phyloP scores from a whole-genome alignment of 2,797 vertebrate genomes.

The Euthynnus affinis region DNA sequence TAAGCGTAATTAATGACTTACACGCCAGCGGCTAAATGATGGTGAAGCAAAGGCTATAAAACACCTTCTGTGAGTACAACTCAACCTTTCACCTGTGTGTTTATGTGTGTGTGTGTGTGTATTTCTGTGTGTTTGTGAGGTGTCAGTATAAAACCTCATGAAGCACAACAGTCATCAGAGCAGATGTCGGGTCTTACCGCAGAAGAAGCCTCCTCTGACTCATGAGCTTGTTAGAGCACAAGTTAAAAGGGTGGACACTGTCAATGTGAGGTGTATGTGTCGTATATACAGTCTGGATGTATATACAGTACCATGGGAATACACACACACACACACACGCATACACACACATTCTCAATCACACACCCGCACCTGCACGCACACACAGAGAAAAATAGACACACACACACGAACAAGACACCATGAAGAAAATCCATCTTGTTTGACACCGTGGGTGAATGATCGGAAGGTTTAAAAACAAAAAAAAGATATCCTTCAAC shows the following conservation, averaged over 20 bases:
- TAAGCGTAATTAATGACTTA: conserved; percentile 62
- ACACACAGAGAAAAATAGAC: conserved; percentile 14
- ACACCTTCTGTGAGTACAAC: conserved; percentile 50
- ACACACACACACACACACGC: conserved; percentile 67
- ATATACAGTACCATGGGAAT: conserved; percentile 83
- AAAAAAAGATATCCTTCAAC: conserved; percentile 42
- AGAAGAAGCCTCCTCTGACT: conserved; percentile 43
- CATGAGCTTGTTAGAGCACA: conserved; percentile 49
- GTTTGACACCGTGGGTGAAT: conserved; percentile 26
- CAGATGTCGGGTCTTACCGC: conserved; percentile 48
- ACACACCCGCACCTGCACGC: conserved; percentile 41
- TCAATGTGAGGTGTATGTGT: conserved; percentile 82
- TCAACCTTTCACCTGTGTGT: conserved; percentile 46
- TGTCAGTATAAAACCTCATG: conserved; percentile 21
- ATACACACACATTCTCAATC: conserved; percentile 35
- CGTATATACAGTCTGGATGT: conserved; percentile 85
- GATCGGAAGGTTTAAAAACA: conserved; percentile 25
- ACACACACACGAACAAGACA: conserved; percentile 66
- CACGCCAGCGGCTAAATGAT: conserved; percentile 50
- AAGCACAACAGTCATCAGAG: conserved; percentile 42
- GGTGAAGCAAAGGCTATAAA: conserved; percentile 55
- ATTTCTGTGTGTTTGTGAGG: conserved; percentile 12
- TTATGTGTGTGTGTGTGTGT: conserved; percentile 6
- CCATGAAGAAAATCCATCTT: conserved; percentile 60
- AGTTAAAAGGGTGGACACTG: conserved; percentile 70